A percentile compares a stretch with the other conserved stretches of the same genome.
These are phyloP conservation scores for Euphonia xanthogaster DNA, from an alignment of 2,797 vertebrate species.

Conservation along the genomic window DNA sequence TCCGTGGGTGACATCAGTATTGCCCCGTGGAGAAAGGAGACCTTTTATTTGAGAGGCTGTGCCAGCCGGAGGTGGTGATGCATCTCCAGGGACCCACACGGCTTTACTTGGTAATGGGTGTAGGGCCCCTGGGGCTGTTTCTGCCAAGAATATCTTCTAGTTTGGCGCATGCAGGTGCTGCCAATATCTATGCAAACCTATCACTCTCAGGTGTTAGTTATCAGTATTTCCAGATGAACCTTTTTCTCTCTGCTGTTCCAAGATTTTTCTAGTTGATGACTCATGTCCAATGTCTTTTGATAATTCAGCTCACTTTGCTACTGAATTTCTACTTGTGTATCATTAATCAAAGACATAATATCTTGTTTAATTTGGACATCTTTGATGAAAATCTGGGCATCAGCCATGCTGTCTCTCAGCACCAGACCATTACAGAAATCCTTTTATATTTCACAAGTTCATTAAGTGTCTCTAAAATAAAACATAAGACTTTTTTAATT, in stretches of 20 bases:
- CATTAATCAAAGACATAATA: background rate
- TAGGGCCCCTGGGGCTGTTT: background rate
- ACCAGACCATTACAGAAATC: background rate
- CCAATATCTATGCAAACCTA: background rate
- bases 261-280: background rate
- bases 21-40: background rate
- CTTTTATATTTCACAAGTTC: background rate
- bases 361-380: constrained; percentile 12
- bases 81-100: background rate
- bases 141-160: background rate
- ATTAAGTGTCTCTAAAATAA: background rate
- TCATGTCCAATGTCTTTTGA: background rate
- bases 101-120: rapidly evolving
- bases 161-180: background rate
- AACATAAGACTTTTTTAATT: background rate
- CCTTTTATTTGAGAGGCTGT: rapidly evolving
- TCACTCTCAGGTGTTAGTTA: background rate
- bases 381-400: background rate
- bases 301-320: background rate
- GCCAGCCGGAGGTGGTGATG: background rate
- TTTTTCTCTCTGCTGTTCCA: background rate
- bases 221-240: background rate
- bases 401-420: background rate
- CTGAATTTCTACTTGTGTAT: background rate
- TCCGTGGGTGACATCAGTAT: rapidly evolving